These are phyloP conservation scores for Microcebus lehilahytsara DNA, from an alignment of 2,113 vertebrate species.

Conservation along the genomic window DNA sequence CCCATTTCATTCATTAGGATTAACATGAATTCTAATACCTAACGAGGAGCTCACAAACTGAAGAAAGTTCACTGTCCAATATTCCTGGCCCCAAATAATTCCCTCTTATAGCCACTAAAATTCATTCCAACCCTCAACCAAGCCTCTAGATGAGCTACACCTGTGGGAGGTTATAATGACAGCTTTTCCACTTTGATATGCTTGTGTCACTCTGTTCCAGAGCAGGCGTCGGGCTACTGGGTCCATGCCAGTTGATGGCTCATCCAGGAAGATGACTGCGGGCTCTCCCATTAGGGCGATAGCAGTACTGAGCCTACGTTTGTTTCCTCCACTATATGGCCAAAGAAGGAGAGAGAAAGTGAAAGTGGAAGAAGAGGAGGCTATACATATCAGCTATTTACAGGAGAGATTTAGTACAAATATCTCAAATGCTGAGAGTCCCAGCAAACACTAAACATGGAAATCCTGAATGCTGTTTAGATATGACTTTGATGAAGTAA, in stretches of 20 bases:
- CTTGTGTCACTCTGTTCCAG: slow-evolving; percentile 91
- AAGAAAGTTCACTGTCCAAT: neutral
- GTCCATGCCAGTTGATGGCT: slow-evolving; percentile 97
- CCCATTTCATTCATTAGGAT: neutral
- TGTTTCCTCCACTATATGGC: slow-evolving; percentile 91
- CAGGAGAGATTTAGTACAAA: neutral
- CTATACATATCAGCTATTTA: neutral
- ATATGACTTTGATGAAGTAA: neutral
- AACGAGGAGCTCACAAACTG: neutral
- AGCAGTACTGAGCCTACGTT: slow-evolving; percentile 93
- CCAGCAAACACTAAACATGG: neutral
- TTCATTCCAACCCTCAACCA: neutral
- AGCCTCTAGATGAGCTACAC: slow-evolving; percentile 74
- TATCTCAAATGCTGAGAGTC: neutral
- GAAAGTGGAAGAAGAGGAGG: neutral
- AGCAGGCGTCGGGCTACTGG: slow-evolving; percentile 92
- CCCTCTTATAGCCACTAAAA: neutral
- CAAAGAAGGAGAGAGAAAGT: rapidly evolving
- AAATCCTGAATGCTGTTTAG: neutral
- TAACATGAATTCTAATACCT: neutral
- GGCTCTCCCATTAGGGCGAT: slow-evolving; percentile 94
- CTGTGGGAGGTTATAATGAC: slow-evolving; percentile 97
- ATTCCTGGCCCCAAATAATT: neutral
- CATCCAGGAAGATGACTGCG: slow-evolving; percentile 94
- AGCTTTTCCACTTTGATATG: slow-evolving; percentile 91